phyloP scores from a whole-genome alignment of 2,113 vertebrate genomes.

The Columba livia region DNA sequence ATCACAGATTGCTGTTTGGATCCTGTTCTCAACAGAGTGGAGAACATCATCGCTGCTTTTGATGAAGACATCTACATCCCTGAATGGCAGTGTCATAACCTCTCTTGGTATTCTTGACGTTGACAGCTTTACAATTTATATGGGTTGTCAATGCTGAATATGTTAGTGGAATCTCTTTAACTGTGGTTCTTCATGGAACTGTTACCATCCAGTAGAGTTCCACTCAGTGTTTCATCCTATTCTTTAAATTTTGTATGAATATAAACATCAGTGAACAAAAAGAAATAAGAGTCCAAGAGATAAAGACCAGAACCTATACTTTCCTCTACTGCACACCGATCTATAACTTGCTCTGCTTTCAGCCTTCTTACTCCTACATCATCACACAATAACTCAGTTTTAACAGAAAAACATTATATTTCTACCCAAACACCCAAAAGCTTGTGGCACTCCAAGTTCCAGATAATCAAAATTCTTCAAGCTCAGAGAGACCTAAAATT shows the following conservation, averaged over 20 bases:
- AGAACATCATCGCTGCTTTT: neutral
- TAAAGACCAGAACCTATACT: neutral
- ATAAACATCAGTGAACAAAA: neutral
- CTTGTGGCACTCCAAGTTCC: neutral
- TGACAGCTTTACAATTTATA: neutral
- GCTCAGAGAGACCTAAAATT: neutral
- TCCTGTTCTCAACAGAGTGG: accelerated
- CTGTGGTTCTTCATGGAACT: neutral
- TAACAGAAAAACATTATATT: neutral
- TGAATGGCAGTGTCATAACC: neutral
- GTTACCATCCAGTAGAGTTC: neutral
- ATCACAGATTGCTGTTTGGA: neutral
- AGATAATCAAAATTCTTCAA: slow-evolving; percentile 3
- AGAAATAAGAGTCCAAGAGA: neutral
- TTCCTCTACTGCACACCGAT: neutral
- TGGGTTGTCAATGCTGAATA: neutral
- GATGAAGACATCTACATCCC: neutral
- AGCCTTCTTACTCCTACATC: neutral
- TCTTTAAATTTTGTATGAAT: neutral
- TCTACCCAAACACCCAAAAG: neutral
- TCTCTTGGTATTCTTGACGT: neutral
- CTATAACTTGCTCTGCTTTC: neutral
- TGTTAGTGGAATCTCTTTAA: neutral
- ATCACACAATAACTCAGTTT: neutral
- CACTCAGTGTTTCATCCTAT: neutral